Base-by-base conservation (phyloP, 1,140 invertebrate species). In the Tribolium castaneum region DNA sequence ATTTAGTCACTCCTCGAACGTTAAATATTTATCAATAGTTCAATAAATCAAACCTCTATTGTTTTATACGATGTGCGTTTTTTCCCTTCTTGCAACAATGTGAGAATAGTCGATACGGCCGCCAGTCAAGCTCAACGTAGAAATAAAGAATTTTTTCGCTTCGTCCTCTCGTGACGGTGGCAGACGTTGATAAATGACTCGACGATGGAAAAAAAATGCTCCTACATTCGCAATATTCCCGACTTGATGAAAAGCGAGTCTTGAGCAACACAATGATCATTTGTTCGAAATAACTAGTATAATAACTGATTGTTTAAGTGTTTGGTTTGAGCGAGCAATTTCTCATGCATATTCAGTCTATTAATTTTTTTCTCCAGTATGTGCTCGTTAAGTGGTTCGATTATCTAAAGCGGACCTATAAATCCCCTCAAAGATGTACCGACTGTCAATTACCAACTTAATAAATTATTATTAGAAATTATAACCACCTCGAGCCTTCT, bases 381-480 rank as follows among this genome's bases (percentile, higher is more conserved):
- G 22, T n/a, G 35, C 39, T 45, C 19, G 19, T 7, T 25, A 72
- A 72, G 70, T 50, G 35, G 70, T 72, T 72, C 50, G 45, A 72
- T 72, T 72, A 72, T 72, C 52, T 34, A 73, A 73, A 73, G 71
- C 49, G 50, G 71, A 52, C 71, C 71, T 73, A 73, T 73, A 73
- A 73, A 73, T 73, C 71, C 49, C 52, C 9, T 50, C 71, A 73
- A 73, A 73, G 71, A 52, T 72, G 52, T 52, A 51, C 71, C 71
- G 71, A 54, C 71, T 73, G 71, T 73, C 71, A 34, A 52, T 73
- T 73, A 73, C 22, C 12, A 54, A 34, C 25, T 54, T 73, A 73
- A 73, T 73, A 73, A 73, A 73, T 73, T 52, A 73, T 49, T 49
- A 72, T 73, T 52, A 73, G 71, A 54, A 52, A 73, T 54, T 73